These are phyloP conservation scores for Tyrophagus putrescentiae DNA, from an alignment of 1,140 invertebrate genomes.

Conservation along the genomic window DNA sequence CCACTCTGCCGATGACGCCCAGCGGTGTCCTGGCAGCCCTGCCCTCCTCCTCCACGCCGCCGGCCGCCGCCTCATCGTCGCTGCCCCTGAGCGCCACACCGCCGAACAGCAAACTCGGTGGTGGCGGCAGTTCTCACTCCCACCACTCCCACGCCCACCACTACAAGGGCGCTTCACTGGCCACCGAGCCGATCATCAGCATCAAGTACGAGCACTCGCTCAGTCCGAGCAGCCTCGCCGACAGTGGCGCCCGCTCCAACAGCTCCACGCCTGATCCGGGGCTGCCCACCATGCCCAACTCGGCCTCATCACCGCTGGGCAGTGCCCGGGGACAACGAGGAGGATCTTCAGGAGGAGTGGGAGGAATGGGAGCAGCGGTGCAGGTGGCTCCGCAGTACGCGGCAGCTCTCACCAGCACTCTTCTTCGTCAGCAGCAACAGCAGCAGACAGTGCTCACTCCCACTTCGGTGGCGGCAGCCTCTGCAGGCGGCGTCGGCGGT, in stretches of 20 bases:
- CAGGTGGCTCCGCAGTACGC: not conserved
- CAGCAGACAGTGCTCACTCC: constrained; percentile 16
- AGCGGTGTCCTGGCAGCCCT: not conserved
- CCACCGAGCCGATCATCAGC: constrained; percentile 20
- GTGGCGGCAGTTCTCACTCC: constrained; percentile 22
- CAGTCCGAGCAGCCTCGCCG: constrained; percentile 23
- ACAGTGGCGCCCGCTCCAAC: constrained; percentile 24
- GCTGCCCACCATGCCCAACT: constrained; percentile 18
- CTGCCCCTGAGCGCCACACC: not conserved
- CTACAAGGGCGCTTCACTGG: constrained; percentile 14
- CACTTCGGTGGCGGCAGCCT: constrained; percentile 46
- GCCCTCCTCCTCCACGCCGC: not conserved
- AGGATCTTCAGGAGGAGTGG: too few species aligned
- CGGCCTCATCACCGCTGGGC: constrained; percentile 17
- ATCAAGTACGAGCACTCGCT: constrained; percentile 17
- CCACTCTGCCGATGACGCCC: constrained; percentile 7
- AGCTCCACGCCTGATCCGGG: constrained; percentile 28
- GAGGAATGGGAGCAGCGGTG: too few species aligned
- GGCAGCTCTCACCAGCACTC: constrained; percentile 12
- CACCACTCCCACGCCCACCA: constrained; percentile 27
- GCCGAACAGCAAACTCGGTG: not conserved
- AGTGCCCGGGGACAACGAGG: too few species aligned
- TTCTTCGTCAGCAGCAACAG: constrained; percentile 21
- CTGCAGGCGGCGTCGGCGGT: constrained; percentile 39
- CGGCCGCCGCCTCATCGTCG: not conserved